Evolutionary conservation across 2,797 vertebrate species (phyloP).

Genomic region (Botia almorhae): DNA sequence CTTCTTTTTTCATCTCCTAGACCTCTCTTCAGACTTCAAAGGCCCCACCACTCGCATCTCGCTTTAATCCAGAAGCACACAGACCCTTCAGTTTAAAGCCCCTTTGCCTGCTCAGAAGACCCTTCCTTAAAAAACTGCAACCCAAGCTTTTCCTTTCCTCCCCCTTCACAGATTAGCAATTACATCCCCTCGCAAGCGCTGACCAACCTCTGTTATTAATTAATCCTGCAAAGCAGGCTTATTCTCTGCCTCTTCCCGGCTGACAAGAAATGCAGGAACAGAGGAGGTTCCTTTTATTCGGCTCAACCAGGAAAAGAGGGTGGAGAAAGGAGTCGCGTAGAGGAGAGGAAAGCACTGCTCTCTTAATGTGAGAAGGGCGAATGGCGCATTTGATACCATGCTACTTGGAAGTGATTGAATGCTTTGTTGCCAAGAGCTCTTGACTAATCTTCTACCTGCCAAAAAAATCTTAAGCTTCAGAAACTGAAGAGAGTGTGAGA

Average conservation of each 20-base stretch:
- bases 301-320: conserved; percentile 84
- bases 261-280: conserved; percentile 90
- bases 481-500: conserved; percentile 30
- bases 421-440: conserved; percentile 87
- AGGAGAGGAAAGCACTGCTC: conserved; percentile 79
- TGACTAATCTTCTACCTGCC: conserved; percentile 89
- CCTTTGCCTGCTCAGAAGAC: conserved; percentile 68
- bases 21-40: conserved; percentile 97
- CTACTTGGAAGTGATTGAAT: conserved; percentile 89
- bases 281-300: conserved; percentile 89
- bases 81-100: conserved; percentile 97
- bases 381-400: conserved; percentile 90
- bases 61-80: conserved; percentile 93
- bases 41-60: conserved; percentile 71
- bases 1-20: too few species aligned
- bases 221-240: conserved; percentile 97
- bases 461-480: conserved; percentile 59
- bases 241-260: conserved; percentile 96
- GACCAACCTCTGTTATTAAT: conserved; percentile 97
- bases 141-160: conserved; percentile 89
- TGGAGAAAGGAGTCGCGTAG: conserved; percentile 69
- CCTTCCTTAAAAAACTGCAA: conserved; percentile 72
- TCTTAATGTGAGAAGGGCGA: conserved; percentile 81
- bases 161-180: conserved; percentile 91
- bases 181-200: conserved; percentile 87